Conservation (phyloP, 2,113 vertebrate genomes). For the Pelvicachromis taeniatus region DNA sequence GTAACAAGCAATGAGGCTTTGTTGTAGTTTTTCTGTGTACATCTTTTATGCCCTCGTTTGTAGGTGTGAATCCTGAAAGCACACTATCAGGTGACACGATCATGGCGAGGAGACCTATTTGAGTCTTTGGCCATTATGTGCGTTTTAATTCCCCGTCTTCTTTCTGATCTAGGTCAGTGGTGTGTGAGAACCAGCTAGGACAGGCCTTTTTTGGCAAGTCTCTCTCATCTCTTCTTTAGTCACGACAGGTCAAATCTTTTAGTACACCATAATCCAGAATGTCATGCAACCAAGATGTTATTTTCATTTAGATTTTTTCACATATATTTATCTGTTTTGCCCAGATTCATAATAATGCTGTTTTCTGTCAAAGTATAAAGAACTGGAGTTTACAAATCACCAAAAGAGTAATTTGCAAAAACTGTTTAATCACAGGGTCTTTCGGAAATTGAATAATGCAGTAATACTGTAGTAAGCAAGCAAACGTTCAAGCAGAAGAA, state of each 20-base stretch:
- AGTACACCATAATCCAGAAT: not conserved
- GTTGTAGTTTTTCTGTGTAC: not conserved
- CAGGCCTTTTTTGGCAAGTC: not conserved
- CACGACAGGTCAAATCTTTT: not conserved
- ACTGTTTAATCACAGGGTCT: not conserved
- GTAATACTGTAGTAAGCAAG: not conserved
- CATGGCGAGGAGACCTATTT: not conserved
- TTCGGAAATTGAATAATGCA: slow-evolving; percentile 13
- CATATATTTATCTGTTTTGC: not conserved
- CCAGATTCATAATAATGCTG: not conserved
- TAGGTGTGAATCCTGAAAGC: slow-evolving; percentile 1
- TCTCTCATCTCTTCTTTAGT: not conserved
- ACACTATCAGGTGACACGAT: not conserved
- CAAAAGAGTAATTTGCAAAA: not conserved
- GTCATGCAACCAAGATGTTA: not conserved
- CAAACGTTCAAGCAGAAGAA: not conserved
- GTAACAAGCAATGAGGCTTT: not conserved
- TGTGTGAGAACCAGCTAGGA: not conserved
- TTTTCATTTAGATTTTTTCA: not conserved
- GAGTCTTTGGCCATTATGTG: not conserved
- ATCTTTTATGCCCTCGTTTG: not conserved
- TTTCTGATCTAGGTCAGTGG: slow-evolving; percentile 6
- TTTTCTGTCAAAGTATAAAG: not conserved
- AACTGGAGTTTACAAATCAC: not conserved
- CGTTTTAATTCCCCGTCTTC: slow-evolving; percentile 2